Conservation (phyloP, 2,888 invertebrate species). For the Ectemnius cavifrons region DNA sequence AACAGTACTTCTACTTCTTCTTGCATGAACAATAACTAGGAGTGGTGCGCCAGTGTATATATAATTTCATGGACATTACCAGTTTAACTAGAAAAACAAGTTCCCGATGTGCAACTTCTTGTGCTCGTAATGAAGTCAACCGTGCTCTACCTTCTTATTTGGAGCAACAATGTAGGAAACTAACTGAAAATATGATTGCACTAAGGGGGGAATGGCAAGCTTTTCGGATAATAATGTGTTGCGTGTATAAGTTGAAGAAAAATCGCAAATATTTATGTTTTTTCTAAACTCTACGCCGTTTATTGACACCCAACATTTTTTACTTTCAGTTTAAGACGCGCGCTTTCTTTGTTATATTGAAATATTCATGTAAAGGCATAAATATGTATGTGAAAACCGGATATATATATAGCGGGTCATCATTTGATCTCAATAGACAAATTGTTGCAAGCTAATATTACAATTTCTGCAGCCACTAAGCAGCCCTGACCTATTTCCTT, state of each 20-base stretch:
- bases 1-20: constrained; percentile 49
- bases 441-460: constrained; percentile 10
- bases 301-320: no score
- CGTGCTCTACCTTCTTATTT: constrained; percentile 9
- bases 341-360: no score
- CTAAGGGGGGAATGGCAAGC: background rate
- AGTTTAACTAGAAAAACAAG: constrained; percentile 66
- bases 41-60: constrained; percentile 60
- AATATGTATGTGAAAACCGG: no score
- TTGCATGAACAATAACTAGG: constrained; percentile 59
- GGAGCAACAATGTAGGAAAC: background rate
- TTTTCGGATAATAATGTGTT: no score
- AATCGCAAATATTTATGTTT: no score
- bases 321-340: no score
- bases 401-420: no score
- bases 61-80: constrained; percentile 65
- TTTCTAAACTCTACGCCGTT: no score
- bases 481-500: constrained; percentile 63
- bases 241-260: no score
- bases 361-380: no score
- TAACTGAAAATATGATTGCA: background rate
- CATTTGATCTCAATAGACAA: no score
- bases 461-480: constrained; percentile 35
- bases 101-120: constrained; percentile 59
- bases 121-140: constrained; percentile 30